Evolutionary conservation across 1,140 invertebrate species (phyloP), one percentile per base, ranked within the genome.

Genomic region (Agrypnia vestita): DNA sequence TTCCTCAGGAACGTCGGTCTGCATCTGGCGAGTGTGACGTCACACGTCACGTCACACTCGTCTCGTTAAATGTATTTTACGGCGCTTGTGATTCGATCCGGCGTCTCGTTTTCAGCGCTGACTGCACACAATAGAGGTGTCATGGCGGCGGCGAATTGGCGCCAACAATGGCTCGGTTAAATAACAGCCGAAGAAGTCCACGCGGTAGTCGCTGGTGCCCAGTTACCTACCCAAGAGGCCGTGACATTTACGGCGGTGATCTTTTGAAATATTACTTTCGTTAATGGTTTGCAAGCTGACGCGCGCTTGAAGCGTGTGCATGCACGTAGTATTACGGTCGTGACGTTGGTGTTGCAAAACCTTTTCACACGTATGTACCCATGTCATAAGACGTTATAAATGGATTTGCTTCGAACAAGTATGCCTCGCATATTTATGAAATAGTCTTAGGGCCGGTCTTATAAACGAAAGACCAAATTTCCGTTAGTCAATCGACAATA

Each of bases 201-300:
- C n/a, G 43, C 17, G 67, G 46, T 12, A 49, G 15, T n/a, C 10
- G 67, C 25, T 25, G 67, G 13, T 55, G 25, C 21, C 17, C 25
- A 44, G 53, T 72, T 55, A 10, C 51, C 51, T 35, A 56, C 71
- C 19, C 71, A 15, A 55, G 35, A 43, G 51, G 71, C 71, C 71
- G 71, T 74, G 71, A 74, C 71, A 74, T 74, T 74, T 74, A 15
- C 3, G n/a, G 9, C 53, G 17, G n/a, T 35, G 51, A 55, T 53
- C 21, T 74, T 56, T 74, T 74, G 71, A 35, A 73, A 53, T 55
- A 74, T 74, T 3, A 56, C 53, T 74, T 74, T 74, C 71, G 51
- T 49, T 64, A n/a, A n/a, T n/a, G n/a, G n/a, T 25, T 51, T 51
- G 67, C 46, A 51, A 13, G 49, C 8, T 12, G 49, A 51, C 8